Evolutionary conservation across 2,113 vertebrate species (phyloP).

Genomic region (Neodontobutis hainanensis): DNA sequence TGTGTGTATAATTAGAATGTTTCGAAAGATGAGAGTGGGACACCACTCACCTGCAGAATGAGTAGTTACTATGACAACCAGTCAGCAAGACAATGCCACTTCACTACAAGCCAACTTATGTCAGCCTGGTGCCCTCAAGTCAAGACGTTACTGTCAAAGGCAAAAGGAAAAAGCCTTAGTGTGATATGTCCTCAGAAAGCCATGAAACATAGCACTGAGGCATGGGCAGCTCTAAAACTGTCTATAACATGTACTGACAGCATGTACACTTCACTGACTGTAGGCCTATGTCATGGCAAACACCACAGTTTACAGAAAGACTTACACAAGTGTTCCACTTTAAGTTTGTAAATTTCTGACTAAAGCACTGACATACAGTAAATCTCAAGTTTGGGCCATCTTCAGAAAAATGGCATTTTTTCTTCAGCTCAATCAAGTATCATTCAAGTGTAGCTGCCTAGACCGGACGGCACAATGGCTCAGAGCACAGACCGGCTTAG

Average conservation of each 20-base stretch:
- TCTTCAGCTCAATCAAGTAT: too few species aligned
- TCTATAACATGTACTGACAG: background rate
- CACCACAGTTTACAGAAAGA: too few species aligned
- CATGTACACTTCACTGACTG: background rate
- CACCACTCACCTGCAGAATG: slow-evolving; percentile 63
- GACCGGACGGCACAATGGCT: too few species aligned
- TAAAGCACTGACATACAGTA: too few species aligned
- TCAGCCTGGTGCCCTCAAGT: background rate
- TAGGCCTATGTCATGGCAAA: background rate
- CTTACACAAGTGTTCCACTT: too few species aligned
- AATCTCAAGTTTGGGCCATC: too few species aligned
- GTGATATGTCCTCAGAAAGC: background rate
- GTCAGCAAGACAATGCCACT: slow-evolving; percentile 33
- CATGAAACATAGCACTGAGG: background rate
- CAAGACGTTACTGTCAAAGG: background rate
- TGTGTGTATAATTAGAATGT: slow-evolving; percentile 75
- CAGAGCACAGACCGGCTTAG: too few species aligned
- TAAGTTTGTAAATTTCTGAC: too few species aligned
- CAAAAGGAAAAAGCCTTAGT: background rate
- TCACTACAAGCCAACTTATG: background rate
- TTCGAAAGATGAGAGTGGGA: slow-evolving; percentile 71
- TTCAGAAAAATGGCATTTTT: too few species aligned
- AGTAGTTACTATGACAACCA: slow-evolving; percentile 53
- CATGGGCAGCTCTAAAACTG: background rate
- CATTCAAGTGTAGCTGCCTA: too few species aligned